These are phyloP conservation scores for Toxotes lorentzi DNA, from an alignment of 2,797 vertebrate genomes.

Conservation along the genomic window DNA sequence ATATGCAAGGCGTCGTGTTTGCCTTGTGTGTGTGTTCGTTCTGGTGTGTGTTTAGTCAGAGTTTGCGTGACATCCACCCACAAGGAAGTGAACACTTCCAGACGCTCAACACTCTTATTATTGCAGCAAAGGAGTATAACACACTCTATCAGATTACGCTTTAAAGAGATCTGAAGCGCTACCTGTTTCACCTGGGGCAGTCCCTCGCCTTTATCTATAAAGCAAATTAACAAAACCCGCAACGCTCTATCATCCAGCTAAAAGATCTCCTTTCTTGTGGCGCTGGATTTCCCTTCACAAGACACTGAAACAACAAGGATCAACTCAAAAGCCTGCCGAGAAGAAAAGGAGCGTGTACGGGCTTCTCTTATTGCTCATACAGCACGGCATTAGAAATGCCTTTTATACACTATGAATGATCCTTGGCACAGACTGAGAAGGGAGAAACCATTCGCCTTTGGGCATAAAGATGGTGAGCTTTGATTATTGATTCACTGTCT, in stretches of 20 bases:
- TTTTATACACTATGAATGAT: slow-evolving; percentile 80
- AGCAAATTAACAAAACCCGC: slow-evolving; percentile 74
- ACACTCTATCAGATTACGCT: slow-evolving; percentile 52
- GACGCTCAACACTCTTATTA: slow-evolving; percentile 37
- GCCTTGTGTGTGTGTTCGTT: background rate
- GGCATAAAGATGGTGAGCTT: slow-evolving; percentile 77
- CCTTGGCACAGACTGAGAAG: slow-evolving; percentile 62
- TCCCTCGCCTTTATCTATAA: slow-evolving; percentile 57
- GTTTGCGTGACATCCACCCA: slow-evolving; percentile 34
- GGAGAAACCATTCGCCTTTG: slow-evolving; percentile 75
- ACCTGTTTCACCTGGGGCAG: slow-evolving; percentile 71
- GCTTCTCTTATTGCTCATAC: slow-evolving; percentile 61
- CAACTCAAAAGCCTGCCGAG: slow-evolving; percentile 53
- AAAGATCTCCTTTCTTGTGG: slow-evolving; percentile 58
- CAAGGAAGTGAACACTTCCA: slow-evolving; percentile 35
- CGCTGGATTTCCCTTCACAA: slow-evolving; percentile 60
- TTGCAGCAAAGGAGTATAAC: slow-evolving; percentile 44
- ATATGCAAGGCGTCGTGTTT: slow-evolving; percentile 52
- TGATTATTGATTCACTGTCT: slow-evolving; percentile 85
- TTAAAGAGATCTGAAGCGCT: slow-evolving; percentile 71
- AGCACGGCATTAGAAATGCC: slow-evolving; percentile 75
- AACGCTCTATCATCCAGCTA: slow-evolving; percentile 43
- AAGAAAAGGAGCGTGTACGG: slow-evolving; percentile 58
- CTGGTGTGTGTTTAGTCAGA: slow-evolving; percentile 23
- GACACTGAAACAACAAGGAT: slow-evolving; percentile 62